Evolutionary conservation across 2,797 vertebrate species (phyloP).

Genomic region (Anas bahamensis): DNA sequence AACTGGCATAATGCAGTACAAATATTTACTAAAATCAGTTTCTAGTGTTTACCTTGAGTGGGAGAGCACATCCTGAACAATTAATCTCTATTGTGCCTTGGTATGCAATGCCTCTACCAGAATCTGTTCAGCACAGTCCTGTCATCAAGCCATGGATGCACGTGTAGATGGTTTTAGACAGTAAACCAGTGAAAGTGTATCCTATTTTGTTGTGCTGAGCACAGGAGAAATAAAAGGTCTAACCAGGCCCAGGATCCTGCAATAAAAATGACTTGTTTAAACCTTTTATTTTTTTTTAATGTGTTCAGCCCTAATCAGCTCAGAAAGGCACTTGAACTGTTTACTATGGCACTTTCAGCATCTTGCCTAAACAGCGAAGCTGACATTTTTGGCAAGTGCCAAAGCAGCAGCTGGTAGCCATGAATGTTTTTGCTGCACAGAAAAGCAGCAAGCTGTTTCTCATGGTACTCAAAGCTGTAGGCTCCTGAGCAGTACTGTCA

Average conservation of each 20-base stretch:
- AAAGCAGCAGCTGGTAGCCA: not conserved
- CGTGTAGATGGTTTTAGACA: not conserved
- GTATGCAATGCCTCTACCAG: not conserved
- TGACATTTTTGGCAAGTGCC: not conserved
- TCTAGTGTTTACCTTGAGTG: conserved; percentile 3
- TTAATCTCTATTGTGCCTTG: not conserved
- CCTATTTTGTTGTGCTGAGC: not conserved
- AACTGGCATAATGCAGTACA: not conserved
- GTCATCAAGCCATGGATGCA: not conserved
- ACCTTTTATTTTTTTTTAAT: not conserved
- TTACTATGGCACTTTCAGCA: not conserved
- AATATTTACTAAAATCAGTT: conserved; percentile 8
- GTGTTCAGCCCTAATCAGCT: not conserved
- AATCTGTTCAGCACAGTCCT: not conserved
- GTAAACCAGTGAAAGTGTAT: not conserved
- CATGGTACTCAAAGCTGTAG: not conserved
- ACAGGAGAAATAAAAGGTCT: not conserved
- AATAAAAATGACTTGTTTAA: not conserved
- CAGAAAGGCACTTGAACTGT: not conserved
- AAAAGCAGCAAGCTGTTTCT: conserved; percentile 23
- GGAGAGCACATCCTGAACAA: not conserved
- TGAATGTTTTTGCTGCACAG: not conserved
- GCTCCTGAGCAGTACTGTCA: not conserved
- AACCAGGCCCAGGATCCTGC: not conserved
- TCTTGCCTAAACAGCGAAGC: not conserved